Evolutionary conservation across 1,140 invertebrate genomes (phyloP), one percentile per base, ranked within the genome.

Genomic region (Dinoponera quadriceps): DNA sequence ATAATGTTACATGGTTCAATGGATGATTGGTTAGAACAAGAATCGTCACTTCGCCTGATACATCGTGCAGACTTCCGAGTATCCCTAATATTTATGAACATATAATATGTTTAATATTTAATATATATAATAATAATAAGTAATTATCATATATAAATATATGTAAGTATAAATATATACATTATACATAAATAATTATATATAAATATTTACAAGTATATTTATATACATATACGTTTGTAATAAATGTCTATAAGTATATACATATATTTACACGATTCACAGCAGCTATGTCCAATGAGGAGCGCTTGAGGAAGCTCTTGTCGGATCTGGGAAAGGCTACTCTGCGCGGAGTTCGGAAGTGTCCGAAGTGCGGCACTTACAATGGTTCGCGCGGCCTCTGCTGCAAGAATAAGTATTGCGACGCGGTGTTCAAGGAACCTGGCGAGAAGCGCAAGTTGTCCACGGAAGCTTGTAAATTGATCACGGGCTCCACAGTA

Each of bases 331-430:
- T 96, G 88, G 97, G 96, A 83, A 96, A 95, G 92, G 96, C 95
- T 83, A 97, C 96, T 72, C 92, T 96, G 85, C 94, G 96, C 89
- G 97, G 97, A 83, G 95, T 97, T 0, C 94, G 96, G 85, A 97
- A 96, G 90, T 98, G 97, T 92, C 96, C 96, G 3, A 97, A 97
- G 91, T 98, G 97, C 95, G 96, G 96, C 0, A 96, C 96, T 3
- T 96, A 96, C 71, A 98, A 97, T 94, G 97, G 97, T 1, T 97
- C 96, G 3, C 92, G 97, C 88, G 96, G 97, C 33, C 93, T 96
- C 16, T 96, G 95, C 78, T 98, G 97, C 91, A 98, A 97, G 91
- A 97, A 97, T 90, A 96, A 97, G 92, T 92, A 95, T 11, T 98
- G 97, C 92, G 95, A 96, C 93, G 95, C 95, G 27, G 95, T 97